Evolutionary conservation across 1,140 invertebrate genomes (phyloP), one percentile per base, ranked within the genome.

Genomic region (Pogonomyrmex barbatus): DNA sequence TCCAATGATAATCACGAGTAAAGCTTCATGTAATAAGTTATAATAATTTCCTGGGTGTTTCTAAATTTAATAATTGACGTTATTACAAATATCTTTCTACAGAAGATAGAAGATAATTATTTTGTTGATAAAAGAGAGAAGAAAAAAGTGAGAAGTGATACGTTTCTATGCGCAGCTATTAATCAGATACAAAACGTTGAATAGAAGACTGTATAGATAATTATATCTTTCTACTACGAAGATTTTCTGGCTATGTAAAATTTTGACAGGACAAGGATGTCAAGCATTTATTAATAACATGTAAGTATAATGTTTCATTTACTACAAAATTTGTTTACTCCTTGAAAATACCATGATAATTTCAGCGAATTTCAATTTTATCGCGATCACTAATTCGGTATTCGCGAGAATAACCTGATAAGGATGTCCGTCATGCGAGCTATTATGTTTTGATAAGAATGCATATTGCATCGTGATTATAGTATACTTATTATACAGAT

Each of bases 211-310:
- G 2, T 63, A 45, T 30, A 63, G 2, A 45, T 24, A 24, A 62
- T 84, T 1, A 33, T 39, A 39, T 36, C 6, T 62, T 71, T 65
- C n/a, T 39, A 6, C 42, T 42, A 62, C 45, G 17, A 63, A 78
- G 47, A 65, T 33, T 42, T 45, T 17, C 36, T 36, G 36, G 36
- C 17, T 30, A 24, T 54, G 56, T n/a, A 52, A 52, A 68, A 33
- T 42, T 65, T 33, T 47, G 9, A 14, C 58, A 36, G 14, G 60
- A 84, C 81, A 68, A 84, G 45, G n/a, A 90, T 89, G 92, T 88
- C 90, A 71, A 73, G 76, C 85, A 67, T n/a, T 78, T 84, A 91
- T 78, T 93, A 85, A 93, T 93, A 91, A 89, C 87, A 92, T 81
- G 93, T 93, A 86, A 88, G 93, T 93, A 89, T 8, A 36, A 54